A percentile compares a stretch with the other conserved stretches of the same genome.
These are phyloP conservation scores for Pseudorhiza aurosa DNA, from an alignment of 30 jellyfish, hydroid and myxozoan species.

Conservation along the genomic window DNA sequence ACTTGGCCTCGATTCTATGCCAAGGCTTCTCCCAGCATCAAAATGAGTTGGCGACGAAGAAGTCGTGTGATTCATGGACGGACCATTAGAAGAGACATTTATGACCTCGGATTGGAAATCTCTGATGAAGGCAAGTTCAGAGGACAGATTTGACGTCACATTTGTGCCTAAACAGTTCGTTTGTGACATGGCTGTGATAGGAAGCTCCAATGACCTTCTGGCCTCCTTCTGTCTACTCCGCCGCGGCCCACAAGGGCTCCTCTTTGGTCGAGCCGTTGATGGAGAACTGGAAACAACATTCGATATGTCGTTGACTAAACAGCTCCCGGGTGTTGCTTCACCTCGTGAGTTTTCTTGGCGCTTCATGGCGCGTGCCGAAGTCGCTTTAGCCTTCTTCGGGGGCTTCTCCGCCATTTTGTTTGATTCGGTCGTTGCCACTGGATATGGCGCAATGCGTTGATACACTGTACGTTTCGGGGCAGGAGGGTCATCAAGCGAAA, in stretches of 20 bases:
- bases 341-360: conserved; percentile 6
- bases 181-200: background rate
- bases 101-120: background rate
- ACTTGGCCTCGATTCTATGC: background rate
- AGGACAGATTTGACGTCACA: background rate
- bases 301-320: no score
- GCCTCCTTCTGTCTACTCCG: background rate
- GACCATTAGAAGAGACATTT: background rate
- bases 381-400: conserved; percentile 37
- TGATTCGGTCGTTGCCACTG: conserved; percentile 21
- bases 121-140: background rate
- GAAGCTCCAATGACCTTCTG: background rate
- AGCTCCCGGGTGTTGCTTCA: background rate
- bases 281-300: no score
- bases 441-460: conserved; percentile 74
- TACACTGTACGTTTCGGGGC: conserved; percentile 65
- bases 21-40: no score
- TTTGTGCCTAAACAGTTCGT: background rate
- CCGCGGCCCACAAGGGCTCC: conserved; percentile 3
- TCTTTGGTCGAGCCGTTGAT: background rate
- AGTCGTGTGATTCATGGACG: background rate
- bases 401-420: conserved; percentile 13
- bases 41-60: background rate
- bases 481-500: conserved; percentile 41
- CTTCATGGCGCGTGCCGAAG: conserved; percentile 6